Evolutionary conservation across 2,797 vertebrate genomes (phyloP).

Genomic region (Hephaestus fuliginosus): DNA sequence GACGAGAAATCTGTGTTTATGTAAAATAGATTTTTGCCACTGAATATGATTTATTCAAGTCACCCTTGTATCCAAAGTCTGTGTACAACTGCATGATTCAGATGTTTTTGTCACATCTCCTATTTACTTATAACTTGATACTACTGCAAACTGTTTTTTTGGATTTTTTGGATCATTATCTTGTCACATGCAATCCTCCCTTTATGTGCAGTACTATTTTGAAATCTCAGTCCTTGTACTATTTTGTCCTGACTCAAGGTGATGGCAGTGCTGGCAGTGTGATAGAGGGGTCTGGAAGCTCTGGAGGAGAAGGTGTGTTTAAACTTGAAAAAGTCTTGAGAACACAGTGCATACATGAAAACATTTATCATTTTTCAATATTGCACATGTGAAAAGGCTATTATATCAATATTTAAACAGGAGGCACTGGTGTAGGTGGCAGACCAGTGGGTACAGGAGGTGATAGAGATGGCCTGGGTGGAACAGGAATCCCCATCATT

Average conservation of each 20-base stretch:
- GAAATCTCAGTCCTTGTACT: slow-evolving; percentile 15
- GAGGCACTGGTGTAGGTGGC: slow-evolving; percentile 70
- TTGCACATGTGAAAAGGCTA: not conserved
- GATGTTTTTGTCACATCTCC: not conserved
- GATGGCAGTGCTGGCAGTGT: slow-evolving; percentile 72
- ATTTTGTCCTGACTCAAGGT: slow-evolving; percentile 62
- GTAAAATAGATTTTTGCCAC: no score
- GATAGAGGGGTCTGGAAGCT: slow-evolving; percentile 84
- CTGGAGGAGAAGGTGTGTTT: slow-evolving; percentile 81
- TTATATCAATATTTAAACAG: slow-evolving; percentile 51
- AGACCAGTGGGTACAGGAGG: slow-evolving; percentile 63
- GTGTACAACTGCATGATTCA: not conserved
- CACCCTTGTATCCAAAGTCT: not conserved
- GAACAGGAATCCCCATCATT: slow-evolving; percentile 84
- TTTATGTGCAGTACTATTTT: not conserved
- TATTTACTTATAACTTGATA: not conserved
- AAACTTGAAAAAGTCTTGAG: slow-evolving; percentile 21
- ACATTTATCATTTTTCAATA: not conserved
- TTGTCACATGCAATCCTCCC: not conserved
- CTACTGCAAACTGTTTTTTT: not conserved
- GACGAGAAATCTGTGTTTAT: no score
- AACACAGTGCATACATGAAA: slow-evolving; percentile 2
- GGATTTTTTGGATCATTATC: no score
- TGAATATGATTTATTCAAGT: slow-evolving; percentile 3
- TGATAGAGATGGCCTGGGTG: slow-evolving; percentile 72